Evolutionary conservation across 2,888 invertebrate species (phyloP).

Genomic region (Ganaspis brasiliensis): DNA sequence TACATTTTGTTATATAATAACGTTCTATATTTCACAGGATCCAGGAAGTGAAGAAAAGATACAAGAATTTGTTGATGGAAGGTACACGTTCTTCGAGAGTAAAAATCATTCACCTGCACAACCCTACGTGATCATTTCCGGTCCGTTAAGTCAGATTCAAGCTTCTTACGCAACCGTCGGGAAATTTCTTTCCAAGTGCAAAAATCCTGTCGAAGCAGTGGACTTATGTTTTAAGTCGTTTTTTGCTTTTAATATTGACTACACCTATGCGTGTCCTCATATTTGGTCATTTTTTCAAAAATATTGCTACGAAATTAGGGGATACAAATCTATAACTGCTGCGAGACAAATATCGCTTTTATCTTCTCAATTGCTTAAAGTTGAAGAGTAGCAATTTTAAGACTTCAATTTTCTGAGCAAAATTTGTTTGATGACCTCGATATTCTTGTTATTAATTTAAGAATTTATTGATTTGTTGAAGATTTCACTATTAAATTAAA

Average conservation of each 20-base stretch:
- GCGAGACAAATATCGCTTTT: too few relatives aligned
- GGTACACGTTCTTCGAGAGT: not conserved
- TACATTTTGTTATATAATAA: too few relatives aligned
- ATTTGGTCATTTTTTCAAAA: conserved; percentile 27
- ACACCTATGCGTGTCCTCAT: not conserved
- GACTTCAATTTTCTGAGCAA: too few relatives aligned
- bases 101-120: not conserved
- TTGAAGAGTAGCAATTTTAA: too few relatives aligned
- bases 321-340: not conserved
- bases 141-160: not conserved
- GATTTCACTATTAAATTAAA: too few relatives aligned
- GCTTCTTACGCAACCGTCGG: conserved; percentile 20
- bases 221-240: conserved; percentile 25
- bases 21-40: too few relatives aligned
- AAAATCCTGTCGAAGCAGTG: not conserved
- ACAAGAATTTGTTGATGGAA: not conserved
- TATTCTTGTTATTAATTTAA: too few relatives aligned
- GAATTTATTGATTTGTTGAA: too few relatives aligned
- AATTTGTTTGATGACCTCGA: too few relatives aligned
- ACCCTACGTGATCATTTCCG: not conserved
- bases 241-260: conserved; percentile 1
- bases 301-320: conserved; percentile 2
- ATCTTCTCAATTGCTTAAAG: too few relatives aligned
- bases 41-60: not conserved
- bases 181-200: not conserved